phyloP scores from a whole-genome alignment of 2,113 vertebrate genomes.

The Cricetomys ansorgei region DNA sequence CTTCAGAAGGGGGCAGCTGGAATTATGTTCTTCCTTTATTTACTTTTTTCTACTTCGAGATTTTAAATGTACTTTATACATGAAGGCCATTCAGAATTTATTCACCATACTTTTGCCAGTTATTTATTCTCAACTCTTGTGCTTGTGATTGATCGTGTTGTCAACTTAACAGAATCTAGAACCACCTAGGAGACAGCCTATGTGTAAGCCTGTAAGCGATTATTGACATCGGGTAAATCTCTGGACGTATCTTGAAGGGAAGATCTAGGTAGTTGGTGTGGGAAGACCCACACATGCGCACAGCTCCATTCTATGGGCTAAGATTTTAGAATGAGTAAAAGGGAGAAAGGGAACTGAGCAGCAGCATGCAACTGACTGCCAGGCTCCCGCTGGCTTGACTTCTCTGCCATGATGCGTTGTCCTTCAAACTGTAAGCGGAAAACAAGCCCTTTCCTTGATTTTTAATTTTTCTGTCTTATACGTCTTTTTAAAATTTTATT shows the following conservation, averaged over 20 bases:
- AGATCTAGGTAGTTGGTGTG: background rate
- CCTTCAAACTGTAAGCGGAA: background rate
- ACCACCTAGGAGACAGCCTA: background rate
- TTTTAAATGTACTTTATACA: background rate
- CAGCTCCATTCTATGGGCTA: background rate
- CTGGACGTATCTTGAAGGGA: background rate
- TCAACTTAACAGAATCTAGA: background rate
- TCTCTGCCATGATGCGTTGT: too few relatives aligned
- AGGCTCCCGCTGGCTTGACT: background rate
- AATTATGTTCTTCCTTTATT: background rate
- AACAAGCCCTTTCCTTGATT: background rate
- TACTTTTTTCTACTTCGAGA: background rate
- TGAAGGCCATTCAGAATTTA: background rate
- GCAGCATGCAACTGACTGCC: background rate
- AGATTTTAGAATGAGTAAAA: background rate
- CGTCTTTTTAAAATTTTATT: background rate
- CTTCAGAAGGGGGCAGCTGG: background rate
- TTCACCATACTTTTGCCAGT: background rate
- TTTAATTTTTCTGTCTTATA: background rate
- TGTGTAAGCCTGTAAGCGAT: background rate
- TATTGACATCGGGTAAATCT: background rate
- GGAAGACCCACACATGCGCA: background rate
- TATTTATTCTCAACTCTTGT: background rate
- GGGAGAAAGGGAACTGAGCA: too few relatives aligned
- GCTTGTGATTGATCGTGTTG: background rate